phyloP scores from a whole-genome alignment of 2,888 invertebrate genomes.

The Frankliniella intonsa region DNA sequence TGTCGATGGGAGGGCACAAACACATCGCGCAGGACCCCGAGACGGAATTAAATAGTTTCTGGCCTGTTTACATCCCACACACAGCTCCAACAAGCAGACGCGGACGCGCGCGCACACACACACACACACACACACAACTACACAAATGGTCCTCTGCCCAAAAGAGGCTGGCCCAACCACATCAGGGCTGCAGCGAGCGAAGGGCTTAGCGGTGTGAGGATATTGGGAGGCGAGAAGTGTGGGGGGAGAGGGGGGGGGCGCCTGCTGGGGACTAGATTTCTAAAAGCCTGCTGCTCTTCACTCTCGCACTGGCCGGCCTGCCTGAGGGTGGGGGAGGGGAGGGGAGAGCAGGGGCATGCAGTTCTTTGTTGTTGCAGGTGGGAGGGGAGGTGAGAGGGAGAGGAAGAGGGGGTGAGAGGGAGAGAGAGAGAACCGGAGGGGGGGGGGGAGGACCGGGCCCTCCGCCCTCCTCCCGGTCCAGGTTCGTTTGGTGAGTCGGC shows the following conservation, averaged over 20 bases:
- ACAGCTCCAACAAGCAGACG: neutral
- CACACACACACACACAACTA: neutral
- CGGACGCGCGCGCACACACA: neutral
- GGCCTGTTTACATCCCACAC: neutral
- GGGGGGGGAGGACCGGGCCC: neutral
- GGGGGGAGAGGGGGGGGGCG: too few species aligned
- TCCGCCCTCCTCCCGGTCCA: neutral
- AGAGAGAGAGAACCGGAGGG: neutral
- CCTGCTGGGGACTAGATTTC: neutral
- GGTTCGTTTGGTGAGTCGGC: too few species aligned
- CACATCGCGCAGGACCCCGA: too few species aligned
- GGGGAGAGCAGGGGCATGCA: neutral
- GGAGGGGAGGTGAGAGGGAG: neutral
- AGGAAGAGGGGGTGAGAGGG: neutral
- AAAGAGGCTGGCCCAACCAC: too few species aligned
- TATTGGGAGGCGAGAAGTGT: too few species aligned
- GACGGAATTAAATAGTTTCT: too few species aligned
- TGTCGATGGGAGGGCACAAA: too few species aligned
- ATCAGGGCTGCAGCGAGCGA: too few species aligned
- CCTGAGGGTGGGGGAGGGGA: neutral
- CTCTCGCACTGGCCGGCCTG: neutral
- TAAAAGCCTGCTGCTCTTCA: neutral
- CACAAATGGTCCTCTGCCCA: too few species aligned
- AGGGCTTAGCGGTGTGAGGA: too few species aligned
- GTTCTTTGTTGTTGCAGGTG: neutral